These are phyloP conservation scores for Plodia interpunctella DNA, from an alignment of 1,140 invertebrate genomes.

Conservation along the genomic window DNA sequence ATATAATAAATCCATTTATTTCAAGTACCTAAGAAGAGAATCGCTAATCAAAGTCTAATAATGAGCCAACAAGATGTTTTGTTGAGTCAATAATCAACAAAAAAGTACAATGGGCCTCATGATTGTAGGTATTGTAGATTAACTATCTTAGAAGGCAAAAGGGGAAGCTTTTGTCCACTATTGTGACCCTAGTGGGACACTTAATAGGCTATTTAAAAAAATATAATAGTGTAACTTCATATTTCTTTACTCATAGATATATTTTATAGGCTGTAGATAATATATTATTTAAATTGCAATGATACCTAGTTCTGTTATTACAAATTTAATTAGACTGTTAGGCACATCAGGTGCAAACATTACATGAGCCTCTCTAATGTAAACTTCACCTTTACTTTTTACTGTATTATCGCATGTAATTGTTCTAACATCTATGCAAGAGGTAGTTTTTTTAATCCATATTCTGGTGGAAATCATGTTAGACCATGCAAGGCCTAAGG, in stretches of 20 bases:
- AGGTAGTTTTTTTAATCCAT: slow-evolving; percentile 34
- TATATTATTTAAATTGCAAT: slow-evolving; percentile 18
- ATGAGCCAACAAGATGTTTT: no score
- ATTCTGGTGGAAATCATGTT: slow-evolving; percentile 57
- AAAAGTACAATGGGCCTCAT: no score
- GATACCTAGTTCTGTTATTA: slow-evolving; percentile 46
- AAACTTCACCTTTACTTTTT: slow-evolving; percentile 14
- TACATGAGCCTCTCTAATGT: slow-evolving; percentile 40
- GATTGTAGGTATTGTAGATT: no score
- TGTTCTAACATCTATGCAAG: slow-evolving; percentile 9
- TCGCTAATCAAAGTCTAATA: no score
- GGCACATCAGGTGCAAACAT: slow-evolving; percentile 47
- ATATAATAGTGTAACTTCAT: not conserved
- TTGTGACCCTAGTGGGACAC: no score
- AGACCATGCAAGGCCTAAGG: slow-evolving; percentile 61
- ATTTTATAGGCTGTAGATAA: not conserved
- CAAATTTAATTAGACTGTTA: slow-evolving; percentile 32
- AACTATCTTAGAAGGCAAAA: no score
- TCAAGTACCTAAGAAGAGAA: no score
- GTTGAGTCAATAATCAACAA: no score
- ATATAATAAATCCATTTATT: no score
- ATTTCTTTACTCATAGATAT: not conserved
- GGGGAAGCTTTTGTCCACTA: no score
- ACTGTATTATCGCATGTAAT: slow-evolving; percentile 7
- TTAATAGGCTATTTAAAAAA: not conserved